Conservation (phyloP, 1,140 invertebrate genomes). For the silkworm (Bombyx mori) region DNA sequence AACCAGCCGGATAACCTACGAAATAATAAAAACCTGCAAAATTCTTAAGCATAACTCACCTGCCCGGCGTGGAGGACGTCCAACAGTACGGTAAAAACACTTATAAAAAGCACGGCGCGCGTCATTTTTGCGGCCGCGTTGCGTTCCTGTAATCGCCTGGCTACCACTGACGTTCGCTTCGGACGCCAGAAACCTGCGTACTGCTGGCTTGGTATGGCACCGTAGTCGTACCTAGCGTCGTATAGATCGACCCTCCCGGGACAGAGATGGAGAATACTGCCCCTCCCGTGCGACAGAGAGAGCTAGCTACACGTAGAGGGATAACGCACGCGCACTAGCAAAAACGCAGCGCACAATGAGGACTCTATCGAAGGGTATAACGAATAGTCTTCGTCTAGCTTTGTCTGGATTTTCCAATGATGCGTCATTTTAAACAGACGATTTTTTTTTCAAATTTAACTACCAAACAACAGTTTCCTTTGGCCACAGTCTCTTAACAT, state of each 20-base stretch:
- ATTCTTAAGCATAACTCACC: slow-evolving; percentile 35
- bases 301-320: slow-evolving; percentile 27
- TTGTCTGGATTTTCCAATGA: slow-evolving; percentile 64
- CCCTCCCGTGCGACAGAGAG: slow-evolving; percentile 17
- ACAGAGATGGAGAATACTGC: slow-evolving; percentile 29
- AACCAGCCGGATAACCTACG: slow-evolving; percentile 4
- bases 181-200: slow-evolving; percentile 62
- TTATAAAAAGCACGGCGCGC: slow-evolving; percentile 66
- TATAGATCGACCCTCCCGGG: slow-evolving; percentile 67
- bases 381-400: slow-evolving; percentile 54
- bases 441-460: background rate
- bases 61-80: slow-evolving; percentile 62
- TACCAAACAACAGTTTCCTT: background rate
- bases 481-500: background rate
- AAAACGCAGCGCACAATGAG: slow-evolving; percentile 48
- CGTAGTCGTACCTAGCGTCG: slow-evolving; percentile 61
- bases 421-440: slow-evolving; percentile 47
- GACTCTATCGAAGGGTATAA: slow-evolving; percentile 46
- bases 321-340: slow-evolving; percentile 52
- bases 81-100: slow-evolving; percentile 68
- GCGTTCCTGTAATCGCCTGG: slow-evolving; percentile 34
- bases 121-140: slow-evolving; percentile 63
- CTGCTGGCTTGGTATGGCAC: slow-evolving; percentile 47
- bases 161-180: slow-evolving; percentile 46
- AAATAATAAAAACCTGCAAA: slow-evolving; percentile 15